phyloP scores from a whole-genome alignment of 2,888 invertebrate genomes.

The Torymus texanus region DNA sequence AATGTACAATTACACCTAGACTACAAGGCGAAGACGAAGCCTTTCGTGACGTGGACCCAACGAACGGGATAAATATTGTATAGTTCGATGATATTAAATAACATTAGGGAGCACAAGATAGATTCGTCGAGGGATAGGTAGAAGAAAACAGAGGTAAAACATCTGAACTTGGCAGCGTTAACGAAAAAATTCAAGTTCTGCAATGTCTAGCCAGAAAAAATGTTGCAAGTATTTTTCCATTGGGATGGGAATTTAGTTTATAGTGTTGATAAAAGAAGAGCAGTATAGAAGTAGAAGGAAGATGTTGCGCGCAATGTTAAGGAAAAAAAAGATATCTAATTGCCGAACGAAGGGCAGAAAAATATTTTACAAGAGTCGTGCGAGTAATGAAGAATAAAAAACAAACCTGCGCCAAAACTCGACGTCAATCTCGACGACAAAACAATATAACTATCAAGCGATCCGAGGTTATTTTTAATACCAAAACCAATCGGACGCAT shows the following conservation, averaged over 20 bases:
- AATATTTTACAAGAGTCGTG: conserved; percentile 47
- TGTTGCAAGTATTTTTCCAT: conserved; percentile 71
- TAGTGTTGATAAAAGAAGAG: conserved; percentile 58
- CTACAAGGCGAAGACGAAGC: conserved; percentile 58
- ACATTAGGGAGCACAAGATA: conserved; percentile 30
- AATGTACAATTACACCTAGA: conserved; percentile 53
- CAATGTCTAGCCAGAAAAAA: conserved; percentile 64
- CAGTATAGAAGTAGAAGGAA: conserved; percentile 51
- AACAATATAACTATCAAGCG: conserved; percentile 59
- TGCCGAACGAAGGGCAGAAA: conserved; percentile 37
- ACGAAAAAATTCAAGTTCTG: conserved; percentile 61
- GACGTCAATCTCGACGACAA: conserved; percentile 44
- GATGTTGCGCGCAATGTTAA: conserved; percentile 43
- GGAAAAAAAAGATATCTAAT: conserved; percentile 40
- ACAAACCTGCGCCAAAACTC: conserved; percentile 41
- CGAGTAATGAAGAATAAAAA: conserved; percentile 40
- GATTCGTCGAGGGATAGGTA: conserved; percentile 54
- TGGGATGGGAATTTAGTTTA: conserved; percentile 66
- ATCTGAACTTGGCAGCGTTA: conserved; percentile 45
- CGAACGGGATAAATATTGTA: conserved; percentile 57
- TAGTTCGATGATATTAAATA: conserved; percentile 44
- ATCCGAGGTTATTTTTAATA: conserved; percentile 76
- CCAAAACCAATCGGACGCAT: conserved; percentile 74
- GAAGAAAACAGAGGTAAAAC: conserved; percentile 36
- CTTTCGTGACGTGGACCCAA: conserved; percentile 60